These are phyloP conservation scores for Solea senegalensis DNA, from an alignment of 2,113 vertebrate species.

Conservation along the genomic window DNA sequence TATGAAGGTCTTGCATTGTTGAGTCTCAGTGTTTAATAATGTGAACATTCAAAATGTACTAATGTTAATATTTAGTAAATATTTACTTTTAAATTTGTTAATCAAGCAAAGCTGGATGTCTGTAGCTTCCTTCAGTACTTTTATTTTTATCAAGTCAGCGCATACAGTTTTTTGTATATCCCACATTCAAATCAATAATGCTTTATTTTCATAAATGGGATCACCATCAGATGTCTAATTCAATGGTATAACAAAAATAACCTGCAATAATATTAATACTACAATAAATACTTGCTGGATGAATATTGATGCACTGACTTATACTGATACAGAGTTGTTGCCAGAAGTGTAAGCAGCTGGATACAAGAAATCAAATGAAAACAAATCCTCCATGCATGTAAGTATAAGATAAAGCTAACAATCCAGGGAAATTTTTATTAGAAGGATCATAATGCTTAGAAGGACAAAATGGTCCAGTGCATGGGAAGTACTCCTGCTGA, in stretches of 20 bases:
- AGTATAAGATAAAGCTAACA: conserved; percentile 20
- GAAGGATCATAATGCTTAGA: conserved; percentile 7
- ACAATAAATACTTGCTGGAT: conserved; percentile 1
- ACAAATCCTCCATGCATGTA: conserved; percentile 39
- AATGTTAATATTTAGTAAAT: too few species aligned
- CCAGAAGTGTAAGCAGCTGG: conserved; percentile 24
- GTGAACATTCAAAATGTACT: too few species aligned
- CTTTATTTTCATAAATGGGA: too few species aligned
- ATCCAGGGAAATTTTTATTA: conserved; percentile 17
- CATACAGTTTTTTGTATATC: too few species aligned
- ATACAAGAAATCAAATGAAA: conserved; percentile 41
- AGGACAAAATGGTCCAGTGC: conserved; percentile 28
- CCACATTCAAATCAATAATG: too few species aligned
- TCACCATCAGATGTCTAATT: too few species aligned
- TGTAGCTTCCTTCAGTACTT: too few species aligned
- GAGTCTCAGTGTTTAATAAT: too few species aligned
- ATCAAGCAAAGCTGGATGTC: too few species aligned
- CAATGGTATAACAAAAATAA: neutral
- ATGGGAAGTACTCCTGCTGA: conserved; percentile 11
- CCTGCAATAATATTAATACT: neutral
- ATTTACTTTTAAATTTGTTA: too few species aligned
- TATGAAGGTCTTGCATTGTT: too few species aligned
- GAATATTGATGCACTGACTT: conserved; percentile 7
- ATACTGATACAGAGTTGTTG: conserved; percentile 8
- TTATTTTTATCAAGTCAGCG: too few species aligned